Percentiles rank a stretch among this genome's conserved stretches.
Conservation (phyloP, 2,888 invertebrate species). For the Drosophila mimetica region DNA sequence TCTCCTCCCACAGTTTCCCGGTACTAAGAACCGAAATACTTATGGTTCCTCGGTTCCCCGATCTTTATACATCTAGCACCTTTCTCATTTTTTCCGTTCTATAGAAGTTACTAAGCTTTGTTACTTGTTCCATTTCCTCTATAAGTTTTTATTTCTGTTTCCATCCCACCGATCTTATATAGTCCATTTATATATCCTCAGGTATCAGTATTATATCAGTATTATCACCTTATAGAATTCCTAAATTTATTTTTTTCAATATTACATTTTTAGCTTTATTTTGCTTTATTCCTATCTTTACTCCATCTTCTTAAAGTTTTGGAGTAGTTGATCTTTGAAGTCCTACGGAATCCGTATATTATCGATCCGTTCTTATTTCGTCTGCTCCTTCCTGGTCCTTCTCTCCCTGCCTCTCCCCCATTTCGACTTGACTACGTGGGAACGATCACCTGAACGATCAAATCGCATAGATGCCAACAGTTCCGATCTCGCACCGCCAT, state of each 20-base stretch:
- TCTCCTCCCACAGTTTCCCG: slow-evolving; percentile 28
- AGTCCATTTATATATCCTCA: too few relatives aligned
- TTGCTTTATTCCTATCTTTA: neutral
- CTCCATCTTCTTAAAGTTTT: neutral
- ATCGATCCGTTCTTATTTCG: neutral
- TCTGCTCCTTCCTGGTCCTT: neutral
- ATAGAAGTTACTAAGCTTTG: too few relatives aligned
- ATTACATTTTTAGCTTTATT: neutral
- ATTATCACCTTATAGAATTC: neutral
- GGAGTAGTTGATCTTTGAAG: neutral
- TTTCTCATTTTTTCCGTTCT: too few relatives aligned
- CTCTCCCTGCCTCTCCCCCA: too few relatives aligned
- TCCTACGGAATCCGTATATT: neutral
- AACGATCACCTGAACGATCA: slow-evolving; percentile 12
- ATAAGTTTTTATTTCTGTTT: too few relatives aligned
- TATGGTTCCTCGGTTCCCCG: neutral
- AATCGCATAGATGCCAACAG: slow-evolving; percentile 6
- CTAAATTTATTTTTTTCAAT: neutral
- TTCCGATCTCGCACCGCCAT: neutral
- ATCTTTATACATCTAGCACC: neutral
- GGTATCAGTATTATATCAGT: too few relatives aligned
- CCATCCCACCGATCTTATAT: too few relatives aligned
- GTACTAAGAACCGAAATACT: too few relatives aligned
- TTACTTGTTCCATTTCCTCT: too few relatives aligned
- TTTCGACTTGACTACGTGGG: slow-evolving; percentile 1